Evolutionary conservation across 2,797 vertebrate species (phyloP), one percentile per base, ranked within the genome.

Genomic region (Okamejei kenojei): DNA sequence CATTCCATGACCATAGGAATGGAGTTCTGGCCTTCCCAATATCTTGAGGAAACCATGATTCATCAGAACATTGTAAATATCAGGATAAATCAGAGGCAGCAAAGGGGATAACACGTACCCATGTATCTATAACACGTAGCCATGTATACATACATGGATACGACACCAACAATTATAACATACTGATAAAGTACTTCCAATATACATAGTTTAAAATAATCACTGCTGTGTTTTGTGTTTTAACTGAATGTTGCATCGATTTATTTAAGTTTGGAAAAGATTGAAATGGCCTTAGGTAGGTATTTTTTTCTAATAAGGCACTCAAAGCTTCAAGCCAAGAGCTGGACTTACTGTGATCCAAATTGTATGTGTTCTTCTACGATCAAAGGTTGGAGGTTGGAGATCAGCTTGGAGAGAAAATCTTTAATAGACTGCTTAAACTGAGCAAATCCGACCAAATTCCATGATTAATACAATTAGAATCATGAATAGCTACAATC

Each of bases 371-470:
- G 32, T 11, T 86, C 11, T 61, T 61, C 32, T 17, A 7, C n/a
- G 61, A 23, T 23, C 65, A 35, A 38, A 32, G 88, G 32, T 90
- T 45, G 45, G 45, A 45, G 45, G 45, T 45, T 45, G 23, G 65
- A 21, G 7, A 68, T 90, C 88, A 90, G 65, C 35, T 32, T 19
- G 63, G n/a, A 71, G 8, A 90, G 63, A 71, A 71, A 65, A n/a
- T 68, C 63, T 71, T 71, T 38, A 23, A 90, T 32, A 38, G 17
- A 90, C n/a, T 90, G 88, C 32, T 68, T 38, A 90, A 35, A 90
- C 88, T 90, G 61, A 88, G 61, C n/a, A 38, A 90, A 73, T 71
- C 88, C 32, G 5, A n/a, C n/a, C 65, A 71, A 90, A 35, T 90
- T n/a, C 7, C 8, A 38, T 90, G 82, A 88, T 88, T 35, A 38